Base-by-base conservation (phyloP, 2,888 invertebrate genomes). In the Pseudolycoriella hygida region DNA sequence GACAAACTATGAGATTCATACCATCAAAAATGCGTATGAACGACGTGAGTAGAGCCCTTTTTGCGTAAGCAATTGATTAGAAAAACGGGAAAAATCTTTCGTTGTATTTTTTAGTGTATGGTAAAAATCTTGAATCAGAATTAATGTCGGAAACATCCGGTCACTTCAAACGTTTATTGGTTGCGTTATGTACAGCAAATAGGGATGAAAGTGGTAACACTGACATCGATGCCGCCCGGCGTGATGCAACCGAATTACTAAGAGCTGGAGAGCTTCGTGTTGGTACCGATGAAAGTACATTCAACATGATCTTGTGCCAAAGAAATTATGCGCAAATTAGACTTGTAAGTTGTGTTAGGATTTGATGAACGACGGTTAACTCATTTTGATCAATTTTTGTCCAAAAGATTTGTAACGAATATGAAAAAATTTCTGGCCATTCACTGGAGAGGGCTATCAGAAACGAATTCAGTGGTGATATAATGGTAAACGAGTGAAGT, bases 121-220 rank as follows among this genome's bases (percentile, higher is more conserved):
- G 80, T 44, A 76, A 71, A 44, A 72, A 80, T 32, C 68, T 93
- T 53, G 92, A 93, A 58, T 75, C 80, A 43, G 90, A 90, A 60
- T 65, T 94, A 19, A 74, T 73, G 50, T 77, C 80, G 43, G 96
- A 96, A 61, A 93, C 93, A 2, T 87, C 87, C 42, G 94, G 94
- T 12, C 81, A 81, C 58, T 94, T 96, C 68, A 82, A 85, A 62
- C 75, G 92, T 45, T 70, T 96, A 38, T 76, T 96, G 68, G 81
- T 89, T 18, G 87, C 93, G 20, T 63, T 90, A 14, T 81, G 81
- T 56, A 78, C 80, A 60, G 80, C 77, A 57, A 67, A 67, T 58
- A 59, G 65, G 3, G 64, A 86, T 59, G 94, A 94, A 66, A 78
- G 78, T 52, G 77, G 78, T 58, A 71, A 76, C 12, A 72, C 77